Evolutionary conservation across 2,113 vertebrate genomes (phyloP).

Genomic region (Carassius carassius): DNA sequence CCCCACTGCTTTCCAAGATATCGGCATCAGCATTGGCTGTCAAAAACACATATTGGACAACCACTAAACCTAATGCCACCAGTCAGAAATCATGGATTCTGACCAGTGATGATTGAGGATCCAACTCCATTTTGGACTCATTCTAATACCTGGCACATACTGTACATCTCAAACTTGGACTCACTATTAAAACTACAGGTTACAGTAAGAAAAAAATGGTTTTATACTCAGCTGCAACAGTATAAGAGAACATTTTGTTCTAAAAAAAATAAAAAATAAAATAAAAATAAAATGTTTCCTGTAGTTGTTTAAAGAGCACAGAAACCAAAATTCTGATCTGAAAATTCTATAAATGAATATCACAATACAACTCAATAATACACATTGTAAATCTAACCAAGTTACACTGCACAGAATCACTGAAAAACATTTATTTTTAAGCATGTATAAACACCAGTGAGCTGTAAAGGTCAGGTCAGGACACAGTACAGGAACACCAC

Average conservation of each 20-base stretch:
- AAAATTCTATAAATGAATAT: neutral
- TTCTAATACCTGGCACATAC: neutral
- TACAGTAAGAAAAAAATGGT: neutral
- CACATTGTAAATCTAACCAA: neutral
- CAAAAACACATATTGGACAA: too few relatives aligned
- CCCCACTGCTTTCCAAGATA: too few relatives aligned
- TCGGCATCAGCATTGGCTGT: too few relatives aligned
- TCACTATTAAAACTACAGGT: neutral
- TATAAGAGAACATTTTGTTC: neutral
- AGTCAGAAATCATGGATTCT: conserved; percentile 26
- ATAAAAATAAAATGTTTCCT: too few relatives aligned
- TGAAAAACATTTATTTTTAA: neutral
- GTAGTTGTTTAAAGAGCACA: neutral
- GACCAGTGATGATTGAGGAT: conserved; percentile 11
- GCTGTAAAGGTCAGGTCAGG: neutral
- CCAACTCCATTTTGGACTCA: neutral
- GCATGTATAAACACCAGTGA: neutral
- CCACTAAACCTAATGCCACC: conserved; percentile 15
- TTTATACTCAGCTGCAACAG: neutral
- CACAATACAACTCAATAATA: neutral
- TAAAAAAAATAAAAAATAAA: too few relatives aligned
- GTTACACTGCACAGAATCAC: neutral
- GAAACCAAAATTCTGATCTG: neutral
- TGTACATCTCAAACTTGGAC: neutral
- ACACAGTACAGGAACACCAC: neutral